Evolutionary conservation across 2,113 vertebrate species (phyloP).

Genomic region (Solenodon paradoxus): DNA sequence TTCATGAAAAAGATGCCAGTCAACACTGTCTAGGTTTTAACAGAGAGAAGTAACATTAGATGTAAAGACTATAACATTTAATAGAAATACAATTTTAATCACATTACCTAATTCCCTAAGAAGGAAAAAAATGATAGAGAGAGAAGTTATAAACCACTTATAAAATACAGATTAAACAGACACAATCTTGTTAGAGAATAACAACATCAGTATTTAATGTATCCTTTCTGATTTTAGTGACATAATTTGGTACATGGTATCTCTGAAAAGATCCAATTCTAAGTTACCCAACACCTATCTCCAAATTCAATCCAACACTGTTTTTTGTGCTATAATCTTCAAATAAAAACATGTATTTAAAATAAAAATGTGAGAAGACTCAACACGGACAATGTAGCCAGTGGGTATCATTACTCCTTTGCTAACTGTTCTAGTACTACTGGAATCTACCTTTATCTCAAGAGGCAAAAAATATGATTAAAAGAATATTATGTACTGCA

Average conservation of each 20-base stretch:
- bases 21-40: conserved; percentile 25
- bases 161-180: conserved; percentile 37
- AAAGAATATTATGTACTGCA: neutral
- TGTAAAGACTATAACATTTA: conserved; percentile 28
- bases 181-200: neutral
- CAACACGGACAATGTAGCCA: neutral
- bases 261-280: neutral
- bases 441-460: conserved; percentile 25
- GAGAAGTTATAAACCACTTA: neutral
- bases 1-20: neutral
- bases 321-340: neutral
- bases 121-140: neutral
- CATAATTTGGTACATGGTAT: neutral
- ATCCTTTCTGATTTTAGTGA: neutral
- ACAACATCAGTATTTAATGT: neutral
- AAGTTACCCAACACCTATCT: neutral
- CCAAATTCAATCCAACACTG: neutral
- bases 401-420: neutral
- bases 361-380: neutral
- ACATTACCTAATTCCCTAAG: neutral
- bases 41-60: conserved; percentile 4
- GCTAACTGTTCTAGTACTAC: neutral
- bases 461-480: neutral
- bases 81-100: conserved; percentile 46
- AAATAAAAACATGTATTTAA: neutral